Percentiles rank a stretch among this genome's conserved stretches.
phyloP scores from a whole-genome alignment of 2,113 vertebrate genomes.

The Trichechus manatus region DNA sequence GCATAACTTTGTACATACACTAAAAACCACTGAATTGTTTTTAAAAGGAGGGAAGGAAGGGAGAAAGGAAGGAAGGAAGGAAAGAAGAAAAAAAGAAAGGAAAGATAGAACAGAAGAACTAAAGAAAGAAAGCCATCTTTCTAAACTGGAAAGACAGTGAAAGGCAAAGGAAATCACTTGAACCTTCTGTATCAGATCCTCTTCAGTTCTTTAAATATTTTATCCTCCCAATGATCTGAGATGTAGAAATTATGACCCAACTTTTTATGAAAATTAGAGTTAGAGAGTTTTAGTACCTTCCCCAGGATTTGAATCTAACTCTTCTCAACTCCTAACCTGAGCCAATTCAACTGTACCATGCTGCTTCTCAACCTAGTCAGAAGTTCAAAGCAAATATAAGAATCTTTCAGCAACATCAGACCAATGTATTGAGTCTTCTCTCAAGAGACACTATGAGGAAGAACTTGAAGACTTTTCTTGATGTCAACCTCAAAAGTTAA shows the following conservation, averaged over 20 bases:
- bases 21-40: neutral
- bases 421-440: neutral
- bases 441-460: neutral
- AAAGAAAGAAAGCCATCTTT: neutral
- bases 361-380: neutral
- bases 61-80: too few species aligned
- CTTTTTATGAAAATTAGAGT: neutral
- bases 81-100: too few species aligned
- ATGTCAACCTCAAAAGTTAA: neutral
- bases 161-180: neutral
- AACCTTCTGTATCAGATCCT: neutral
- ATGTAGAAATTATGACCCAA: neutral
- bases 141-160: neutral
- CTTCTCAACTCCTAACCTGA: neutral
- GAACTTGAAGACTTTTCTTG: neutral
- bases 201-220: constrained; percentile 32
- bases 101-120: neutral
- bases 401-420: neutral
- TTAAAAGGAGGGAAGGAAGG: neutral
- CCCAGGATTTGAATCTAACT: neutral
- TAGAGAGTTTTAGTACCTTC: neutral
- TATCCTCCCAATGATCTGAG: neutral
- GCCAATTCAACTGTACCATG: neutral
- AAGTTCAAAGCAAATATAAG: neutral
- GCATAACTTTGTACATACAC: neutral